Base-by-base conservation (phyloP, 2,888 invertebrate genomes). In the Epistrophe grossulariae region DNA sequence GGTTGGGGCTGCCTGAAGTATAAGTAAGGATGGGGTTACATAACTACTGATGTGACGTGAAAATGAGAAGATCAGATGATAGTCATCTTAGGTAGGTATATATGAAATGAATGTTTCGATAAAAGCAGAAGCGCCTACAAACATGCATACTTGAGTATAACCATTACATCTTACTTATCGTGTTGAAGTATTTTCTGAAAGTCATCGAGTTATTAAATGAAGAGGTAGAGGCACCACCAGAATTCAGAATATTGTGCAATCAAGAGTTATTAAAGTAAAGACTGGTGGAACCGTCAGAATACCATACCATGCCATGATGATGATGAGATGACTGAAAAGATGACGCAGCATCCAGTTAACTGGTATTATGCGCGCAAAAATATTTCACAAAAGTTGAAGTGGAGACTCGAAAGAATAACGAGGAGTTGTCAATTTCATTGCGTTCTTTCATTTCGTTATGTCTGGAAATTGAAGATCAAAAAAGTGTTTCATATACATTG, bases 181-280 rank as follows among this genome's bases (percentile, higher is more conserved):
- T 84, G 83, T 88, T 88, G 79, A 83, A 88, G 88, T 77, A 88
- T 88, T 88, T 88, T 88, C 66, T 88, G 84, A 88, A 84, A 88
- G 88, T 88, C 88, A 88, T 88, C 80, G 84, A 88, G 88, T 88
- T 88, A 88, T 88, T 88, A 88, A 88, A 84, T 88, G 77, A 88
- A 84, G 88, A 88, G 84, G 82, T 76, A 76, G 72, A 76, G 79
- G 71, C 79, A 87, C 87, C 87, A 79, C 78, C 76, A 88, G 84
- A 80, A 88, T 88, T 88, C 84, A 79, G 79, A 88, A 88, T 88
- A 80, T 88, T 88, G 84, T 88, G 88, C 88, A 88, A 88, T 88
- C 88, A 88, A 88, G 88, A 84, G 84, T 88, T 88, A 88, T 88
- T 88, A 88, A 87, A 83, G 83, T 87, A 87, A 82, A 83, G 87